phyloP scores from a whole-genome alignment of 2,888 invertebrate genomes.

The Leucophora obtusa region DNA sequence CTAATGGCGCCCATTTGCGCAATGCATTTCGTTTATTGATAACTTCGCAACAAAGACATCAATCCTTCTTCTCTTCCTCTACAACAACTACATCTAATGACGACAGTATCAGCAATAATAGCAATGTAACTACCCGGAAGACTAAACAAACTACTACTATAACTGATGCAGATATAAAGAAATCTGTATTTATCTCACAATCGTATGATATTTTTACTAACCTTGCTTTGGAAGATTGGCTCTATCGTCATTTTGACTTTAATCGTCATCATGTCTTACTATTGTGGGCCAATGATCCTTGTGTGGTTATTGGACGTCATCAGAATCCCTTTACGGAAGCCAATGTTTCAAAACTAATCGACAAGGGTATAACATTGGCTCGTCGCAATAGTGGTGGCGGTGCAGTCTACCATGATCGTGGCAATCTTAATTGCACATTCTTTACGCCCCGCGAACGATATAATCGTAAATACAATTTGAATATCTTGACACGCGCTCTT shows the following conservation, averaged over 20 bases:
- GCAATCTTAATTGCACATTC: slow-evolving; percentile 95
- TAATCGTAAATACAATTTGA: slow-evolving; percentile 91
- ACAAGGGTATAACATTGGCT: slow-evolving; percentile 86
- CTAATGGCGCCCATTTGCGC: slow-evolving; percentile 30
- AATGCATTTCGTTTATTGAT: slow-evolving; percentile 65
- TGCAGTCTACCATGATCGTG: slow-evolving; percentile 96
- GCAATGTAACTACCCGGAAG: slow-evolving; percentile 57
- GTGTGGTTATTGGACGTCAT: slow-evolving; percentile 96
- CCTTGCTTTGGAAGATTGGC: slow-evolving; percentile 97
- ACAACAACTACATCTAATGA: slow-evolving; percentile 51
- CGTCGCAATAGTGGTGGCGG: slow-evolving; percentile 97
- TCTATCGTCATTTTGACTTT: slow-evolving; percentile 93
- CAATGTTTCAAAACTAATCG: slow-evolving; percentile 84
- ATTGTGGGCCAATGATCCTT: slow-evolving; percentile 95
- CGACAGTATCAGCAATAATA: slow-evolving; percentile 44
- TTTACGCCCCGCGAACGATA: slow-evolving; percentile 91
- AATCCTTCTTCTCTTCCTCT: slow-evolving; percentile 26
- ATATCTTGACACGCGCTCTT: slow-evolving; percentile 90
- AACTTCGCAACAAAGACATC: slow-evolving; percentile 71
- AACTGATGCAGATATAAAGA: slow-evolving; percentile 82
- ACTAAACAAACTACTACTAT: slow-evolving; percentile 73
- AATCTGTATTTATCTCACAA: slow-evolving; percentile 94
- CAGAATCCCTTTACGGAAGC: slow-evolving; percentile 98
- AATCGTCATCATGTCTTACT: slow-evolving; percentile 90
- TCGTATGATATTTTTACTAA: slow-evolving; percentile 95